Base-by-base conservation (phyloP, 2,797 vertebrate genomes). In the Benthosema pterotum region DNA sequence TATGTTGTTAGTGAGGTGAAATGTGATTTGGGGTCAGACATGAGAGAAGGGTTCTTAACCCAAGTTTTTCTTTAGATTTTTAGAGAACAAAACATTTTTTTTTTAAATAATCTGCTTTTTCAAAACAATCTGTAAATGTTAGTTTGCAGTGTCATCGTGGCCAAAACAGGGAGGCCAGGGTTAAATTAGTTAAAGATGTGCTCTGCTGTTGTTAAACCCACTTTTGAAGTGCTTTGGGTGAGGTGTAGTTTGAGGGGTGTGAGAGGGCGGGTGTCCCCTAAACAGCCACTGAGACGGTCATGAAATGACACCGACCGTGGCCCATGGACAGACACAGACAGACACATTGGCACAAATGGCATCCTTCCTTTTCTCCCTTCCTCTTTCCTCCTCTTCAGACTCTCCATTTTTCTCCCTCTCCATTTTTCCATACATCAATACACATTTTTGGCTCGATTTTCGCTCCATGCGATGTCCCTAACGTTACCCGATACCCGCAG, bases 351-450 rank as follows among this genome's bases (percentile, higher is more conserved):
- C 45, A 46, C n/a, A n/a, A n/a, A n/a, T n/a, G 45, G n/a, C 45
- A 46, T 71, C 18, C 55, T 43, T 48, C 52, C 52, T n/a, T 72
- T 57, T 65, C 73, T 87, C 68, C 68, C 75, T 84, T 57, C 69
- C 72, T 83, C 82, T 82, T 82, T 86, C 82, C 82, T 71, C 72
- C 78, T 72, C 83, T 87, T 84, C 83, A 49, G 84, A 87, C 32
- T n/a, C 32, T 38, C 7, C 32, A 38, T 38, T 8, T 9, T 38
- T 38, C 32, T 38, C 32, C 2, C 7, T 38, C 68, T 55, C 32
- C 60, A 13, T 13, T 22, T 22, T 22, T 4, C 4, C 19, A 22
- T 22, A 22, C 19, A 22, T 22, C 19, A 2, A 22, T 22, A 22
- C n/a, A n/a, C n/a, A n/a, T n/a, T n/a, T n/a, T n/a, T n/a, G n/a